Evolutionary conservation across 1,140 invertebrate genomes (phyloP).

Genomic region (Drosophila sechellia): DNA sequence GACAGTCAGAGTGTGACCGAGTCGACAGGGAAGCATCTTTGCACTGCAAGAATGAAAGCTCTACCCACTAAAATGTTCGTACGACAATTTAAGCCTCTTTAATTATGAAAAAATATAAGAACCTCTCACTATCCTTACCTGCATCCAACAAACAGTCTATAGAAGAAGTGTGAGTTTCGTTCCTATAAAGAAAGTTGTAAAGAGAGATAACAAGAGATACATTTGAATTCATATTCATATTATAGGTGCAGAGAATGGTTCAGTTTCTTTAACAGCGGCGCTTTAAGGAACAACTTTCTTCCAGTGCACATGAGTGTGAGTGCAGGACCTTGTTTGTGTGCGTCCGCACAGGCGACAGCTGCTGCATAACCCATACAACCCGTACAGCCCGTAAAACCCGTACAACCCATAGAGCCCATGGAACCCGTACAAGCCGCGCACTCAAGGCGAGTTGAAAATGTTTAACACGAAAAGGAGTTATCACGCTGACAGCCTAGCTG

Average conservation of each 20-base stretch:
- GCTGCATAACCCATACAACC: slow-evolving; percentile 68
- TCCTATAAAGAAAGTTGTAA: too few species aligned
- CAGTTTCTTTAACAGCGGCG: too few species aligned
- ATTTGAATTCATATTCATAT: too few species aligned
- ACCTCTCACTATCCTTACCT: too few species aligned
- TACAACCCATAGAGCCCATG: slow-evolving; percentile 4
- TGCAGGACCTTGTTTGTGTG: slow-evolving; percentile 23
- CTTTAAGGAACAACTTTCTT: neutral
- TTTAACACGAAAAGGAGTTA: slow-evolving; percentile 82
- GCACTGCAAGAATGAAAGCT: neutral
- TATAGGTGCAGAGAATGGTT: too few species aligned
- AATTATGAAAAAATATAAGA: too few species aligned
- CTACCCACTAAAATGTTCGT: too few species aligned
- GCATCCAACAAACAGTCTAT: too few species aligned
- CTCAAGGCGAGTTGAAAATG: slow-evolving; percentile 73
- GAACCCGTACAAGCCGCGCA: slow-evolving; percentile 24
- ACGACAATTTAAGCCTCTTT: too few species aligned
- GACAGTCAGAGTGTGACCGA: slow-evolving; percentile 66
- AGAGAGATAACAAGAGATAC: too few species aligned
- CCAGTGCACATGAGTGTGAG: slow-evolving; percentile 38
- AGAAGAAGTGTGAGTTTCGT: too few species aligned
- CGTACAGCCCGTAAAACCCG: neutral
- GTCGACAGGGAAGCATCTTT: slow-evolving; percentile 27
- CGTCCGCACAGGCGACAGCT: slow-evolving; percentile 63
- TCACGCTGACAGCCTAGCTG: slow-evolving; percentile 70